Conservation (phyloP, 2,888 invertebrate species). For the Seladonia tumulorum region DNA sequence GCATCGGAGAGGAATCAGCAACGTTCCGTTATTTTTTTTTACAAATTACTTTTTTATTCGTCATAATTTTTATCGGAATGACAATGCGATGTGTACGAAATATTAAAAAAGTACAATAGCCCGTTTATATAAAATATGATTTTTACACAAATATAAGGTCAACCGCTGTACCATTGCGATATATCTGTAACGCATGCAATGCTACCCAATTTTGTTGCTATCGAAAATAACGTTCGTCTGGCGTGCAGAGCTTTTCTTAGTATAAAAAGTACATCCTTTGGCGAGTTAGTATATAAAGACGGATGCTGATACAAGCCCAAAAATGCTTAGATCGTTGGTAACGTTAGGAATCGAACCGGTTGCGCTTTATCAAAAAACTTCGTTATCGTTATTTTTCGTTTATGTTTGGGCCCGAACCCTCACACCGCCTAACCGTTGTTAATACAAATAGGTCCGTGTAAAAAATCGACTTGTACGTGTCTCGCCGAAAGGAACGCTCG, state of each 20-base stretch:
- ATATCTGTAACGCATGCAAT: conserved; percentile 74
- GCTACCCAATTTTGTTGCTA: conserved; percentile 72
- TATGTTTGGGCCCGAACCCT: conserved; percentile 54
- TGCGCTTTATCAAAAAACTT: conserved; percentile 5
- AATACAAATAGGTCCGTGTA: conserved; percentile 52
- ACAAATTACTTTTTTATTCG: conserved; percentile 80
- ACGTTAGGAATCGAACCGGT: conserved; percentile 29
- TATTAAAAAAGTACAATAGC: conserved; percentile 84
- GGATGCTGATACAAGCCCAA: conserved; percentile 56
- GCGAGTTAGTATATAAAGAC: conserved; percentile 60
- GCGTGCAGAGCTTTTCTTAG: conserved; percentile 63
- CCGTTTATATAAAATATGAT: conserved; percentile 84
- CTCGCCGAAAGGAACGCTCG: conserved; percentile 73
- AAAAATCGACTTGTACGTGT: conserved; percentile 61
- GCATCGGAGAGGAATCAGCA: not conserved
- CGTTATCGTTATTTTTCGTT: conserved; percentile 26
- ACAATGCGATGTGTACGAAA: conserved; percentile 81
- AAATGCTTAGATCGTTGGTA: conserved; percentile 38
- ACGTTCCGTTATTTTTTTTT: conserved; percentile 52
- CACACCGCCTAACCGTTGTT: conserved; percentile 53
- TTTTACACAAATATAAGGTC: conserved; percentile 81
- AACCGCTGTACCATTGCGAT: conserved; percentile 73
- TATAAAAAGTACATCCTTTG: conserved; percentile 72
- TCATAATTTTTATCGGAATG: conserved; percentile 80
- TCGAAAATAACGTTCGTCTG: conserved; percentile 73